phyloP scores from a whole-genome alignment of 1,140 invertebrate genomes.

The Lepidostoma basale region DNA sequence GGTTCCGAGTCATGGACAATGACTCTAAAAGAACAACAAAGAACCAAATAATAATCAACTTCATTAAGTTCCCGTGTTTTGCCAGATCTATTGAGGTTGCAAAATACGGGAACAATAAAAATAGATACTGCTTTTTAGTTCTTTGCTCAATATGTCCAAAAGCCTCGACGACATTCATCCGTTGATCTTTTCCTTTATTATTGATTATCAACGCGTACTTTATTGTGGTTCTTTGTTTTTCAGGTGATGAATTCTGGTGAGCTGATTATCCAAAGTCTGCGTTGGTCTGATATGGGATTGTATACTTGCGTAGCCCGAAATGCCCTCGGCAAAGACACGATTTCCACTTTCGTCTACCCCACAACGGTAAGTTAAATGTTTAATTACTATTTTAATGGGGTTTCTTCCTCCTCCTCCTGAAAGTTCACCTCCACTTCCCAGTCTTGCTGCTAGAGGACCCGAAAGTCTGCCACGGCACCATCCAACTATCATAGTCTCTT shows the following conservation, averaged over 20 bases:
- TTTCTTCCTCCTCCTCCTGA: background rate
- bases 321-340: constrained; percentile 65
- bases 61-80: too few relatives aligned
- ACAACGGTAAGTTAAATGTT: constrained; percentile 49
- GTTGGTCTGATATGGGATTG: constrained; percentile 80
- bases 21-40: too few relatives aligned
- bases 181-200: background rate
- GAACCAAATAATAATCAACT: too few relatives aligned
- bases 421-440: too few relatives aligned
- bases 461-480: background rate
- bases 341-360: constrained; percentile 79
- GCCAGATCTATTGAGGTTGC: too few relatives aligned
- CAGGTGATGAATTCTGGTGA: constrained; percentile 74
- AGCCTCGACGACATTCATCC: too few relatives aligned
- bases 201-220: background rate
- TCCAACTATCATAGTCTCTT: background rate
- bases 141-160: too few relatives aligned
- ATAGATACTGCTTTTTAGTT: too few relatives aligned
- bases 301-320: constrained; percentile 79
- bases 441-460: too few relatives aligned
- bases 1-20: too few relatives aligned
- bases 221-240: too few relatives aligned
- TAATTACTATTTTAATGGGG: background rate
- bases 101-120: too few relatives aligned
- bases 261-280: constrained; percentile 70